Percentiles rank a stretch among this genome's conserved stretches.
These are phyloP conservation scores for Mylabris phalerata DNA, from an alignment of 1,140 invertebrate species.

Conservation along the genomic window DNA sequence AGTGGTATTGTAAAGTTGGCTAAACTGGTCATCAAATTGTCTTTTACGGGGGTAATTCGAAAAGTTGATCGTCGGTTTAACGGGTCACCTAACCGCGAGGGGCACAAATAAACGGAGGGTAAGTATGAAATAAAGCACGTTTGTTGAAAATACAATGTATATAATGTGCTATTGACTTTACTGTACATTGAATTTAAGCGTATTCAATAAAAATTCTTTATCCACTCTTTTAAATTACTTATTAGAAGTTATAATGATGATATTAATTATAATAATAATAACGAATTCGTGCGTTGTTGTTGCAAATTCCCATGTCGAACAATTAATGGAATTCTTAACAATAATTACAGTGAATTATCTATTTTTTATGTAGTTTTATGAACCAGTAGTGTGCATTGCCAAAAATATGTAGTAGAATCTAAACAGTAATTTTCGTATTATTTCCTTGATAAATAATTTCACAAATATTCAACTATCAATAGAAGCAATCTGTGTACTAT, in stretches of 20 bases:
- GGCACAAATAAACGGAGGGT: no score
- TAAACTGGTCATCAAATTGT: no score
- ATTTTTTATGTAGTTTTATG: neutral
- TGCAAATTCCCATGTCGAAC: conserved; percentile 12
- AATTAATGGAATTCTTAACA: neutral
- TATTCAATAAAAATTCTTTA: conserved; percentile 17
- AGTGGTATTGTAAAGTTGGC: no score
- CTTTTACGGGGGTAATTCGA: no score
- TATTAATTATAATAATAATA: neutral
- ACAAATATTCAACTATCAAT: no score
- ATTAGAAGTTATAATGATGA: no score
- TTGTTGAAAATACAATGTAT: conserved; percentile 30
- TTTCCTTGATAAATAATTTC: no score
- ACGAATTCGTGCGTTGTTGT: conserved; percentile 15
- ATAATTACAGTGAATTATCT: neutral
- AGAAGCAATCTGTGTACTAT: conserved; percentile 8
- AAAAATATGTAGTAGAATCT: neutral
- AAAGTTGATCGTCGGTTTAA: no score
- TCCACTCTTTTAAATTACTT: conserved; percentile 18
- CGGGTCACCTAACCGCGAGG: no score
- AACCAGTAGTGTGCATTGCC: conserved; percentile 13
- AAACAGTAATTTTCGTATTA: no score
- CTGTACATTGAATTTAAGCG: conserved; percentile 26
- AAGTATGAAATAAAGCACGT: neutral
- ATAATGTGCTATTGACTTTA: conserved; percentile 27